phyloP scores from a whole-genome alignment of 1,140 invertebrate species.

The Drosophila teissieri region DNA sequence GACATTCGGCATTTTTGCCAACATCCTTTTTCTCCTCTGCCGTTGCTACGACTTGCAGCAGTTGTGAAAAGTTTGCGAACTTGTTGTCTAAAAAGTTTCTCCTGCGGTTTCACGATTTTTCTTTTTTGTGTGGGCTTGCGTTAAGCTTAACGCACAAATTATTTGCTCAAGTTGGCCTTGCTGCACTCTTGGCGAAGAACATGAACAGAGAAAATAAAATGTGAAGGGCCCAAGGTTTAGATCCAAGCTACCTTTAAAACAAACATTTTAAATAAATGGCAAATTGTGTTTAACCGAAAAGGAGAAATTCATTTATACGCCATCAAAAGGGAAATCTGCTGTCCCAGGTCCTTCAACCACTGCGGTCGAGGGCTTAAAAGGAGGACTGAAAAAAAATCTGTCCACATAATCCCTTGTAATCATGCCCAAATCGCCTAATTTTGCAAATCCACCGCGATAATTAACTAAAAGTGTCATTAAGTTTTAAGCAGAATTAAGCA shows the following conservation, averaged over 20 bases:
- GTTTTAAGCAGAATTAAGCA: slow-evolving; percentile 80
- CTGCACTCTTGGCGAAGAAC: slow-evolving; percentile 25
- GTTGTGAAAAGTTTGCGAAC: slow-evolving; percentile 79
- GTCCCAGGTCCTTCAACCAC: slow-evolving; percentile 1
- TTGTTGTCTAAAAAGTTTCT: slow-evolving; percentile 80
- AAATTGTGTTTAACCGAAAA: slow-evolving; percentile 39
- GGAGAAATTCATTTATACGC: slow-evolving; percentile 32
- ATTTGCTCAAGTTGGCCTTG: slow-evolving; percentile 67
- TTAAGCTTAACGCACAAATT: slow-evolving; percentile 78
- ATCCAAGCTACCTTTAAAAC: slow-evolving; percentile 5
- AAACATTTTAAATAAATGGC: slow-evolving; percentile 40
- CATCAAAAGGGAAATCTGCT: slow-evolving; percentile 30
- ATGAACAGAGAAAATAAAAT: slow-evolving; percentile 8
- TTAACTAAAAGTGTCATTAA: slow-evolving; percentile 83
- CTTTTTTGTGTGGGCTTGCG: slow-evolving; percentile 54
- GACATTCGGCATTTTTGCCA: slow-evolving; percentile 47
- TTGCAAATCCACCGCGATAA: slow-evolving; percentile 83
- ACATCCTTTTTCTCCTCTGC: not conserved
- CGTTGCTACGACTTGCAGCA: slow-evolving; percentile 51
- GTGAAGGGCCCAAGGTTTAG: slow-evolving; percentile 41
- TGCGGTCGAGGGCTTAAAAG: slow-evolving; percentile 18
- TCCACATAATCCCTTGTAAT: slow-evolving; percentile 74
- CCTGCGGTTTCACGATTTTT: slow-evolving; percentile 47
- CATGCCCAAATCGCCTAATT: slow-evolving; percentile 81
- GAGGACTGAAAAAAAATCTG: slow-evolving; percentile 13